A percentile compares a stretch with the other conserved stretches of the same genome.
Evolutionary conservation across 1,140 invertebrate species (phyloP).

Genomic region (Tetragnatha versicolor): DNA sequence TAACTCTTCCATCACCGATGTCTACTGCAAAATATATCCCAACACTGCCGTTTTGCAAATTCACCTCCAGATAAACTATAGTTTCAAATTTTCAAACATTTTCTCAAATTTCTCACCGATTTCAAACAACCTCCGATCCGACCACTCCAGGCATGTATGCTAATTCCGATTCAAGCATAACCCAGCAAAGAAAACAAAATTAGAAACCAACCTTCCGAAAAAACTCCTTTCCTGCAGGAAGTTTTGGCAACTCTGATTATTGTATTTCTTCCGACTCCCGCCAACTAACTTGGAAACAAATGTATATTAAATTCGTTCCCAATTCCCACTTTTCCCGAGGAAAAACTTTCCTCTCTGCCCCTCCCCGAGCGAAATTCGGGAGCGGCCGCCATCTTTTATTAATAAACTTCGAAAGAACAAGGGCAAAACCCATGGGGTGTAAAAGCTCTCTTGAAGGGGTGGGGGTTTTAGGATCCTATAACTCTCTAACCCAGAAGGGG

Average conservation of each 20-base stretch:
- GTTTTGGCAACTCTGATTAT: not conserved
- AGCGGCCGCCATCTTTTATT: slow-evolving; percentile 32
- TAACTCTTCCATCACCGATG: too few species aligned
- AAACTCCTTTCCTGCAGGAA: not conserved
- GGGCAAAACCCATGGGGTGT: slow-evolving; percentile 37
- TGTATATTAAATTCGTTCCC: slow-evolving; percentile 26
- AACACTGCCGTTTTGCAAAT: too few species aligned
- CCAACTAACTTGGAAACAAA: slow-evolving; percentile 32
- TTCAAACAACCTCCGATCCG: too few species aligned
- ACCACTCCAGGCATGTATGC: too few species aligned
- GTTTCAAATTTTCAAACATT: too few species aligned
- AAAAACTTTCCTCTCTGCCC: not conserved
- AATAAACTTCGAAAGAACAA: slow-evolving; percentile 39
- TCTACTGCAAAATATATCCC: too few species aligned
- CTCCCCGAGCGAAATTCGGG: not conserved
- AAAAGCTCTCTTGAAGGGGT: not conserved
- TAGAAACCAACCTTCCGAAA: too few species aligned
- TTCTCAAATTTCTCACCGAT: too few species aligned
- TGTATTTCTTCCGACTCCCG: not conserved
- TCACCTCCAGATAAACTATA: too few species aligned
- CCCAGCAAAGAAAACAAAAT: too few species aligned
- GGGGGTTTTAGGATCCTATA: slow-evolving; percentile 20
- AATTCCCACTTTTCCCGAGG: not conserved
- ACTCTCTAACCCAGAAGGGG: slow-evolving; percentile 19
- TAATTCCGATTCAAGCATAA: too few species aligned